Conservation (phyloP, 1,140 invertebrate species). For the Eupeodes corollae region DNA sequence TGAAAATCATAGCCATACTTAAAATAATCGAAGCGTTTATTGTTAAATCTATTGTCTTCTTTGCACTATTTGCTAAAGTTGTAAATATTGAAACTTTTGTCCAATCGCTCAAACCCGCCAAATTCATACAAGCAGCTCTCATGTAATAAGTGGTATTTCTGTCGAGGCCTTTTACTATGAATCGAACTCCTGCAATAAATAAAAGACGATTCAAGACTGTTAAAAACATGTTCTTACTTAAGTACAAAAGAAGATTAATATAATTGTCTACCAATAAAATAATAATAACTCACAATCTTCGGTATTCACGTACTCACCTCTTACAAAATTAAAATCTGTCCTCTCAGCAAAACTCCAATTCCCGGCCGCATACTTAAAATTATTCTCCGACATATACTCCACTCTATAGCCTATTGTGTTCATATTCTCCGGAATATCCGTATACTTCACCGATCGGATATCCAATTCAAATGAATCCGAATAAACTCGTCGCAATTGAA, state of each 20-base stretch:
- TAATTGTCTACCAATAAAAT: no score
- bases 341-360: conserved; percentile 34
- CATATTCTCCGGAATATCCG: conserved; percentile 28
- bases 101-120: conserved; percentile 37
- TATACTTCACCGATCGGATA: conserved; percentile 23
- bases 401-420: conserved; percentile 32
- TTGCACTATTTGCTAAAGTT: conserved; percentile 13
- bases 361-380: conserved; percentile 26
- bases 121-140: conserved; percentile 34
- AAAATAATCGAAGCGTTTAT: no score
- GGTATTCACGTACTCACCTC: conserved; percentile 24
- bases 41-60: no score
- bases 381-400: conserved; percentile 26
- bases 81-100: conserved; percentile 22
- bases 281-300: no score
- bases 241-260: no score
- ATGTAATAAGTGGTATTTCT: conserved; percentile 36
- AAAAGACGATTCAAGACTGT: no score
- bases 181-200: conserved; percentile 24
- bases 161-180: conserved; percentile 24
- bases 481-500: conserved; percentile 29
- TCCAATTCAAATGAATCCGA: conserved; percentile 36
- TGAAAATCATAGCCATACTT: no score
- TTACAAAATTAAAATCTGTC: conserved; percentile 25
- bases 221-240: no score